Evolutionary conservation across 1,140 invertebrate species (phyloP), one percentile per base, ranked within the genome.

Genomic region (Nephila pilipes): DNA sequence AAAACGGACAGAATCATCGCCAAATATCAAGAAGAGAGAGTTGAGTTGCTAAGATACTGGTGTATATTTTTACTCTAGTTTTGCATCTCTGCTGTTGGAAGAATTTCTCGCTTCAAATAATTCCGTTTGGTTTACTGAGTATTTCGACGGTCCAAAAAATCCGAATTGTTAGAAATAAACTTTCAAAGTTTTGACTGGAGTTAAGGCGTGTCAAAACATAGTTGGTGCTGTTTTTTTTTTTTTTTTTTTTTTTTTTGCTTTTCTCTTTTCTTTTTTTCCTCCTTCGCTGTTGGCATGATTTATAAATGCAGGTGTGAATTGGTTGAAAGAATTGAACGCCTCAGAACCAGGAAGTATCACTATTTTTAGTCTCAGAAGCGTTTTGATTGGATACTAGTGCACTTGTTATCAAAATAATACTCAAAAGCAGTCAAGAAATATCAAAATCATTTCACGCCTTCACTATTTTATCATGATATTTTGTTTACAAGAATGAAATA

Each of bases 41-140:
- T 12, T 25, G 63, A 36, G 69, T 75, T 75, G 69, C 69, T 36
- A 20, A 75, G 69, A 75, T 18, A 75, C 32, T 75, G 6, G 18
- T 75, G 69, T 75, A 75, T 75, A 75, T 75, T 75, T 75, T 75
- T 75, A 75, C 25, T 75, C 18, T 29, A 12, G n/a, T 65, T 63
- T 65, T 25, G 63, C n/a, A 65, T 75, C 69, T 20, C 18, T 16
- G 29, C 5, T 4, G 29, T 12, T 32, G 14, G 32, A 20, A 46
- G 16, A 75, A 75, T 75, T 75, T 75, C 32, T 29, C 69, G 69
- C 69, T 75, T 75, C 69, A 75, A 36, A 29, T 32, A 75, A 75
- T 36, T 36, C 32, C 29, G 69, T 75, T 75, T 18, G 22, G 58
- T 60, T 60, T 60, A 18, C 22, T 60, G 29, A 32, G 29, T 65